Conservation (phyloP, 2,797 vertebrate genomes). For the Lindbergichthys nudifrons region DNA sequence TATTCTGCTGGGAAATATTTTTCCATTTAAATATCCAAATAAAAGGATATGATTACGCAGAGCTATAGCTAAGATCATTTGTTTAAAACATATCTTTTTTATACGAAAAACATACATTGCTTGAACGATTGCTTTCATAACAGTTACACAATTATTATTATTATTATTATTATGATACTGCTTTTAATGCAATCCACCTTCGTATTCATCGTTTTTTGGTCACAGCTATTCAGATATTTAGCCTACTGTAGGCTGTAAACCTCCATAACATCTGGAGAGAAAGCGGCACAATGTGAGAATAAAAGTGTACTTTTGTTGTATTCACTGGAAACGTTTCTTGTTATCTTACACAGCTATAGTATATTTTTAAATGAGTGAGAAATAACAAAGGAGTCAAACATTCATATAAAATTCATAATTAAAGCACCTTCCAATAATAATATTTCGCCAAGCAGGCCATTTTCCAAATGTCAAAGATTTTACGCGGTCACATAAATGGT, state of each 20-base stretch:
- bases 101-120: background rate
- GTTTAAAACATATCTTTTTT: background rate
- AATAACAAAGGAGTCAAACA: background rate
- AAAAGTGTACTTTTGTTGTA: constrained; percentile 3
- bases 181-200: background rate
- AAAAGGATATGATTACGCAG: background rate
- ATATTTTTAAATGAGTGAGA: background rate
- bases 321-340: background rate
- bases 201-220: too few relatives aligned
- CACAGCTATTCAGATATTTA: background rate
- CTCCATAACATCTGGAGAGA: constrained; percentile 2
- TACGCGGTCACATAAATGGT: constrained; percentile 2
- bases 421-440: background rate
- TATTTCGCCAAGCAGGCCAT: background rate
- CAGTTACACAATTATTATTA: background rate
- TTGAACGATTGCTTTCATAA: background rate
- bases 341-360: background rate
- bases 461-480: background rate
- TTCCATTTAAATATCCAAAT: background rate
- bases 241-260: background rate
- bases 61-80: background rate
- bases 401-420: background rate
- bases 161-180: background rate
- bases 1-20: background rate
- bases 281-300: constrained; percentile 5